Evolutionary conservation across 2,888 invertebrate genomes (phyloP), one percentile per base, ranked within the genome.

Genomic region (Apodemia mormo): DNA sequence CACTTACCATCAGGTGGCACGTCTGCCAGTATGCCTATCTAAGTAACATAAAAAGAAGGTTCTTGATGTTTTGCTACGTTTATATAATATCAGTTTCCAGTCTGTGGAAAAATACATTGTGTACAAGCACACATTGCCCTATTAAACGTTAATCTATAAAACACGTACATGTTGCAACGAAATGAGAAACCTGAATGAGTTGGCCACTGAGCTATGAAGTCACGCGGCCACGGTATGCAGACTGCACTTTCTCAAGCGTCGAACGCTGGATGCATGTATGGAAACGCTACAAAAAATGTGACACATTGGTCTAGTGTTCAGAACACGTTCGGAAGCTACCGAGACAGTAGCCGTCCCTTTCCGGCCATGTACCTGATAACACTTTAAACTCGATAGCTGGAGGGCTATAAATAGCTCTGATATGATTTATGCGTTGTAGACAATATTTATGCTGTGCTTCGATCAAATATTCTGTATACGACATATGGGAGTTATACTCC

Each of bases 201-300:
- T 82, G 82, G 81, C 84, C 86, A 90, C 83, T 89, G 88, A 88
- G 88, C 85, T 89, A 90, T 90, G 88, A 90, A 92, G 88, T 88
- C 87, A 88, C 88, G 90, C 88, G 80, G 83, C 85, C 78, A 81
- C 85, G 86, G 86, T 84, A 88, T 89, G 89, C 85, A 82, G 84
- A 76, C 81, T 85, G 83, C 88, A 90, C 91, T 92, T 92, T 92
- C 91, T 83, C 89, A 83, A 83, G 80, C 83, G 72, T 70, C 61
- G 61, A 12, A 61, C 33, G 58, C 10, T 29, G 30, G 58, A 68
- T 65, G 65, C 65, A 68, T 65, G 52, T 65, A 68, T 68, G 68
- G 68, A 68, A 68, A 68, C 68, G 68, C 12, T 30, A 54, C 52
- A 65, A 68, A 65, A 68, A 68, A 65, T 68, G 65, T 65, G 45